Conservation (phyloP, 1,140 invertebrate genomes). For the Bombus waltoni region DNA sequence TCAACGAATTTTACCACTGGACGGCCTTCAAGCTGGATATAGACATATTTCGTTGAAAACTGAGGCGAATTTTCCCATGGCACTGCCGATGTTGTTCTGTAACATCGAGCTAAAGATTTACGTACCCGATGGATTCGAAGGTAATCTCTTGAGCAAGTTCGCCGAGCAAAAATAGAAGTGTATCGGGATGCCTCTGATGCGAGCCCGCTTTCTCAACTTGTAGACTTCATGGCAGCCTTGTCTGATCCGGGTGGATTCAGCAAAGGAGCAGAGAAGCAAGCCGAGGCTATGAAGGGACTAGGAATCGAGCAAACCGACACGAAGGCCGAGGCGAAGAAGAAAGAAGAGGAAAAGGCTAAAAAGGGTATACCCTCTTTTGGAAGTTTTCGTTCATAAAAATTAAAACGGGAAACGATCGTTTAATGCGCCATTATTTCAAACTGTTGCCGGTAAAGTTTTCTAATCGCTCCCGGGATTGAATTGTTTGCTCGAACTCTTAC, state of each 20-base stretch:
- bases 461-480: neutral
- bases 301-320: conserved; percentile 80
- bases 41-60: conserved; percentile 98
- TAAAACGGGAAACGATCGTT: neutral
- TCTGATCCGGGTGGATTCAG: conserved; percentile 97
- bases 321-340: conserved; percentile 79
- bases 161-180: conserved; percentile 45
- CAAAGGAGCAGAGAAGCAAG: conserved; percentile 89
- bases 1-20: conserved; percentile 97
- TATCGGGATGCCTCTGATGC: conserved; percentile 15
- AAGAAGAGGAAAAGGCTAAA: conserved; percentile 78
- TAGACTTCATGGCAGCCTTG: conserved; percentile 98
- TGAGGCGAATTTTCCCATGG: conserved; percentile 99
- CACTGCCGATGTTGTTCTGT: conserved; percentile 99
- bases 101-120: conserved; percentile 99
- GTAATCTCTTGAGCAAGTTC: conserved; percentile 80
- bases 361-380: conserved; percentile 57
- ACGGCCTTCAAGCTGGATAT: conserved; percentile 98
- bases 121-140: conserved; percentile 99
- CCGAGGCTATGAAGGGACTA: conserved; percentile 88
- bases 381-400: neutral
- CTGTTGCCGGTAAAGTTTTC: neutral
- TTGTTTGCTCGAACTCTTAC: neutral
- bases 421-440: neutral
- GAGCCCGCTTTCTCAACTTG: conserved; percentile 22